phyloP scores from a whole-genome alignment of 2,888 invertebrate species.

The Zele albiditarsus region DNA sequence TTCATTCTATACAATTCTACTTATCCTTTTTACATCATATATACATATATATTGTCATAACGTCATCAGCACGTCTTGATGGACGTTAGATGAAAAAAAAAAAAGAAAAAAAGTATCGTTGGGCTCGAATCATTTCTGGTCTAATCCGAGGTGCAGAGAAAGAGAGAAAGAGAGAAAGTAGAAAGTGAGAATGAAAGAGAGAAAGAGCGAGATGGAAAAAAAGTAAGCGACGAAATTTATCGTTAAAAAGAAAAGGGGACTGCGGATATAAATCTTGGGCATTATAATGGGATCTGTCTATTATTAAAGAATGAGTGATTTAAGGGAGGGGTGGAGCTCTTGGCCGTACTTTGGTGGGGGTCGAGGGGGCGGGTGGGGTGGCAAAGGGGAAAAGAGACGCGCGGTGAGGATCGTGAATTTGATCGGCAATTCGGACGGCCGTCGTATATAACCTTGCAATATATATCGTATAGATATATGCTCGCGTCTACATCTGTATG shows the following conservation, averaged over 20 bases:
- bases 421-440: slow-evolving; percentile 65
- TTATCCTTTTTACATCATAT: background rate
- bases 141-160: slow-evolving; percentile 44
- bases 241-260: slow-evolving; percentile 72
- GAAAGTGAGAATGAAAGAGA: slow-evolving; percentile 19
- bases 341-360: slow-evolving; percentile 49
- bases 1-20: slow-evolving; percentile 3
- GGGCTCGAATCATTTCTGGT: slow-evolving; percentile 45
- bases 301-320: slow-evolving; percentile 74
- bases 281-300: slow-evolving; percentile 74
- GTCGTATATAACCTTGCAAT: slow-evolving; percentile 34
- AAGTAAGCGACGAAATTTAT: slow-evolving; percentile 68
- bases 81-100: background rate
- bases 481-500: background rate
- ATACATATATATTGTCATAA: background rate
- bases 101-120: slow-evolving; percentile 54
- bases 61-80: background rate
- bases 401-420: slow-evolving; percentile 66
- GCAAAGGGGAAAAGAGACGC: slow-evolving; percentile 30
- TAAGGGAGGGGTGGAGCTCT: slow-evolving; percentile 71
- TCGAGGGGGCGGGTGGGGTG: slow-evolving; percentile 61
- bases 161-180: slow-evolving; percentile 28
- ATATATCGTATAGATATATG: background rate
- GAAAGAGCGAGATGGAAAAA: slow-evolving; percentile 42
- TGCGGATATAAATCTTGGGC: slow-evolving; percentile 71